A percentile compares a stretch with the other conserved stretches of the same genome.
These are phyloP conservation scores for Linnaemya tessellans DNA, from an alignment of 2,888 invertebrate species.

Conservation along the genomic window DNA sequence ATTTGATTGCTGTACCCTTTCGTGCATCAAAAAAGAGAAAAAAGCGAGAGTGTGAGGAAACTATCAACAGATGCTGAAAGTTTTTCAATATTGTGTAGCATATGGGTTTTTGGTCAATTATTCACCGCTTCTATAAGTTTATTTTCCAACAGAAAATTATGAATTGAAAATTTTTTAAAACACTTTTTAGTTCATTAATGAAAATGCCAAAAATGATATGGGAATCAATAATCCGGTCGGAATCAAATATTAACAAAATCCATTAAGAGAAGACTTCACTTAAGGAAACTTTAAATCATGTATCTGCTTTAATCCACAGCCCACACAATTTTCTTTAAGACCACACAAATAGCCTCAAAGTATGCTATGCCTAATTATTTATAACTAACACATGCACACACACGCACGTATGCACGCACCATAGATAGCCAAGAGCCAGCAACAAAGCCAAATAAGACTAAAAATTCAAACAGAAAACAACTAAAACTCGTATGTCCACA, in stretches of 20 bases:
- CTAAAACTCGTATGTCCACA: slow-evolving; percentile 46
- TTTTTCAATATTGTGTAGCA: slow-evolving; percentile 49
- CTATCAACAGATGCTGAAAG: slow-evolving; percentile 61
- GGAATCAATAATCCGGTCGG: slow-evolving; percentile 24
- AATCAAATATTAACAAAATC: background rate
- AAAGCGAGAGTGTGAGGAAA: slow-evolving; percentile 13
- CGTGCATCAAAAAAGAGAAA: background rate
- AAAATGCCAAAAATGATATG: slow-evolving; percentile 22
- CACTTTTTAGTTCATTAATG: slow-evolving; percentile 56
- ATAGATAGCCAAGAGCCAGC: slow-evolving; percentile 9
- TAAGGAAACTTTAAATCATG: slow-evolving; percentile 3
- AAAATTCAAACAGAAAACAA: slow-evolving; percentile 57
- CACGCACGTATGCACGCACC: background rate
- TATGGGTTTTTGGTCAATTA: slow-evolving; percentile 63
- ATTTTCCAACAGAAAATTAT: slow-evolving; percentile 10
- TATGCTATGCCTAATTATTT: slow-evolving; percentile 56
- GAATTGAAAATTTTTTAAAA: slow-evolving; percentile 31
- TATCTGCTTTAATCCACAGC: background rate
- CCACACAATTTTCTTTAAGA: slow-evolving; percentile 1
- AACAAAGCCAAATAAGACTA: slow-evolving; percentile 51
- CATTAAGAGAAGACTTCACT: slow-evolving; percentile 4
- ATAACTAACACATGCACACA: background rate
- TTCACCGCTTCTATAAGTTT: slow-evolving; percentile 53
- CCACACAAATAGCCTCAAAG: slow-evolving; percentile 24
- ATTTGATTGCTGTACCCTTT: slow-evolving; percentile 20